Evolutionary conservation across 2,113 vertebrate species (phyloP).

Genomic region (Cyanoliseus patagonus): DNA sequence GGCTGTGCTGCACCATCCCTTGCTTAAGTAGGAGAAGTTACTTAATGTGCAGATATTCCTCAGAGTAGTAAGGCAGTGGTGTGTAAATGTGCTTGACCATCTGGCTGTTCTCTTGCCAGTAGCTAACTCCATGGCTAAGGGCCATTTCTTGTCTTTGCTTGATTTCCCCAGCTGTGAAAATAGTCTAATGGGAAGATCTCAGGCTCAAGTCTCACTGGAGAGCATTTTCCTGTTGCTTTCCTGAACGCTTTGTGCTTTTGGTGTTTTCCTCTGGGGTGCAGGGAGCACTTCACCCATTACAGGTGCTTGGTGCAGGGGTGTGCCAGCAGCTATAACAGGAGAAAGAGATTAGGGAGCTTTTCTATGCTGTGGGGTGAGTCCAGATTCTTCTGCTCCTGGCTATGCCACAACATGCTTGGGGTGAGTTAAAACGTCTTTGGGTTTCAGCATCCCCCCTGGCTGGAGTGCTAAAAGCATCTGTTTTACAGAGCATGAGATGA

Average conservation of each 20-base stretch:
- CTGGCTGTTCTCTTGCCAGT: neutral
- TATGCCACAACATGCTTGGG: neutral
- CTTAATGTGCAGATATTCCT: neutral
- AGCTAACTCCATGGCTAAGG: neutral
- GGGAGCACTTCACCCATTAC: neutral
- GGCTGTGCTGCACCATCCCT: neutral
- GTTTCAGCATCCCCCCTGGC: neutral
- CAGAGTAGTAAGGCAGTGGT: neutral
- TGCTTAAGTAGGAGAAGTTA: neutral
- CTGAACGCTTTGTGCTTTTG: neutral
- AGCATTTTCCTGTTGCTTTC: neutral
- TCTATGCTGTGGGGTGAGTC: neutral
- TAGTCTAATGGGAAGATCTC: neutral
- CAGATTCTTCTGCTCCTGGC: neutral
- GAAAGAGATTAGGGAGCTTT: neutral
- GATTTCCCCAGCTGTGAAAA: conserved; percentile 1
- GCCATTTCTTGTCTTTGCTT: neutral
- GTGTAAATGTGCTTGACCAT: neutral
- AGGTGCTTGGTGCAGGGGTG: neutral
- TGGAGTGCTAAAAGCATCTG: neutral
- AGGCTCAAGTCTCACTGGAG: neutral
- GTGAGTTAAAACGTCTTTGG: neutral
- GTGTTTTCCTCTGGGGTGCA: neutral
- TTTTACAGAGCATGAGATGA: too few species aligned
- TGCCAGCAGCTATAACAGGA: neutral